phyloP scores from a whole-genome alignment of 2,113 vertebrate genomes.

The Columba livia region DNA sequence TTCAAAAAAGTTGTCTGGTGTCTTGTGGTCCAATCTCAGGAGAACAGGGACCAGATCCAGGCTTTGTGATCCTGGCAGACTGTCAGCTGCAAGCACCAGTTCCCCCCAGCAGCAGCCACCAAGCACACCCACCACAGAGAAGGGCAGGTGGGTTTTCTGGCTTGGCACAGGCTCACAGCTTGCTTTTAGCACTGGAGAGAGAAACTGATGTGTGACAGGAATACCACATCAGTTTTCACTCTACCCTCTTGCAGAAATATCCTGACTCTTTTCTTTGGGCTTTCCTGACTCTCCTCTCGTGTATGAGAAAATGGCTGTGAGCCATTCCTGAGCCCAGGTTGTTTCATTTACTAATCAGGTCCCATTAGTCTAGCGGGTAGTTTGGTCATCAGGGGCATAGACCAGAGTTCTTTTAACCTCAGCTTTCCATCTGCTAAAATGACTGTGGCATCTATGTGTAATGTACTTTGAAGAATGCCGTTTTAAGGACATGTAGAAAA shows the following conservation, averaged over 20 bases:
- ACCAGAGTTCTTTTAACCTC: background rate
- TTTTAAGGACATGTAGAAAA: background rate
- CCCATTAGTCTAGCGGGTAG: background rate
- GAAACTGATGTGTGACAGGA: background rate
- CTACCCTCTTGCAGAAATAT: background rate
- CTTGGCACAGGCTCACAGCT: background rate
- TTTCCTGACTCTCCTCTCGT: background rate
- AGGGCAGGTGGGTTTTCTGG: background rate
- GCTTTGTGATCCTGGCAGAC: background rate
- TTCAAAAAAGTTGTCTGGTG: background rate
- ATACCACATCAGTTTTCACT: background rate
- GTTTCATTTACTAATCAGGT: background rate
- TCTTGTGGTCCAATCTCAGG: background rate
- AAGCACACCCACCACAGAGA: background rate
- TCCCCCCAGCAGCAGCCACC: background rate
- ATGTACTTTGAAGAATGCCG: background rate
- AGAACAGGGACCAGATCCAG: background rate
- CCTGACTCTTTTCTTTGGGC: background rate
- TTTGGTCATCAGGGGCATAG: fast-evolving
- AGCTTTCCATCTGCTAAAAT: background rate
- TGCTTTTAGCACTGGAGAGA: background rate
- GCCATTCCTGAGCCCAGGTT: background rate
- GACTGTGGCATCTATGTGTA: background rate
- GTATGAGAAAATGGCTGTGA: background rate
- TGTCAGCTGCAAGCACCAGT: background rate